Evolutionary conservation across 2,797 vertebrate genomes (phyloP), one percentile per base, ranked within the genome.

Genomic region (Megalops cyprinoides): DNA sequence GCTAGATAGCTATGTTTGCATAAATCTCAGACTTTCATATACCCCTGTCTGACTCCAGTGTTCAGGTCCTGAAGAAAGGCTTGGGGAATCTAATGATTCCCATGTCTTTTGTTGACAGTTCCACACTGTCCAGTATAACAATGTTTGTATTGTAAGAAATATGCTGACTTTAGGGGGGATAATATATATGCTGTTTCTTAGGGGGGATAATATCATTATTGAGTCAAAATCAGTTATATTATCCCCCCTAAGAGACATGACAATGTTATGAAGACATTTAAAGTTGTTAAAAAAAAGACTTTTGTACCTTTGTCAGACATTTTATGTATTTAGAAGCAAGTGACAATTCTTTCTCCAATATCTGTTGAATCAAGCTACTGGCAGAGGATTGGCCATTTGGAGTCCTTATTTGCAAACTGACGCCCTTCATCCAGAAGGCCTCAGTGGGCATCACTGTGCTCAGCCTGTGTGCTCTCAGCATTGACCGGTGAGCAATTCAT

Each of bases 361-460:
- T 23, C 25, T 78, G 31, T 78, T 44, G 34, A 69, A 74, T 83
- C 25, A 87, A 97, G 96, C 90, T 97, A 4, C 79, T 96, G 84
- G 96, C 96, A 0, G 92, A 94, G 86, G 94, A 96, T 87, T 97
- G 96, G 96, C 96, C 96, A 0, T 96, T 97, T 0, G 96, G 96
- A 0, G 94, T 96, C 9, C 93, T 96, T 8, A 77, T 96, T 74
- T 97, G 96, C 85, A 97, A 97, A 85, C 49, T 96, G 87, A 93
- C 96, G 60, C 96, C 96, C 0, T 97, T 97, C 87, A 93, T 96
- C 82, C 96, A 97, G 89, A 97, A 97, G 84, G 95, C 96, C 0
- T 96, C 96, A 0, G 96, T 97, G 67, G 96, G 96, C 79, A 96
- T 97, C 89, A 97, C 96, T 0, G 96, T 97, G 62, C 94, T 97